These are phyloP conservation scores for Oedothorax gibbosus DNA, from an alignment of 1,140 invertebrate genomes.

Conservation along the genomic window DNA sequence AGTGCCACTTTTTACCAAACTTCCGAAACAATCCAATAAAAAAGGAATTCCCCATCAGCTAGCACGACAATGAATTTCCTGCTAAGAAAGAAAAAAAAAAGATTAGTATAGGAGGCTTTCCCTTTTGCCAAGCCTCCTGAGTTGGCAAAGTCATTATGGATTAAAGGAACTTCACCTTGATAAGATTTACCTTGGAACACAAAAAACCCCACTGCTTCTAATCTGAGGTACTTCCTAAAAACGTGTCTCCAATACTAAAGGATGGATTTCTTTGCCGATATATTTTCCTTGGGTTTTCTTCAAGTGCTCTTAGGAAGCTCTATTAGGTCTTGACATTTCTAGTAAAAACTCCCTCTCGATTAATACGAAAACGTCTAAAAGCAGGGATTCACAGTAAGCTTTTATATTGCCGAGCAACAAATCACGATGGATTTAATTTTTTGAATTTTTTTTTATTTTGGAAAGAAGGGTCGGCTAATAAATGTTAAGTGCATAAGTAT, in stretches of 20 bases:
- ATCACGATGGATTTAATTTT: too few species aligned
- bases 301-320: too few species aligned
- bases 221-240: slow-evolving; percentile 55
- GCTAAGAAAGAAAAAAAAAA: slow-evolving; percentile 21
- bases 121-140: slow-evolving; percentile 10
- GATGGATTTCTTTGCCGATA: slow-evolving; percentile 30
- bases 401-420: too few species aligned
- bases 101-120: slow-evolving; percentile 43
- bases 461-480: too few species aligned
- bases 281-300: background rate
- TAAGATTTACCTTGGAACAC: slow-evolving; percentile 52
- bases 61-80: slow-evolving; percentile 54
- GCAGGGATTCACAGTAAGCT: too few species aligned
- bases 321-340: too few species aligned
- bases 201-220: slow-evolving; percentile 42
- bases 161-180: slow-evolving; percentile 52
- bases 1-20: background rate
- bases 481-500: too few species aligned
- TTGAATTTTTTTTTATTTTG: too few species aligned
- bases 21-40: background rate
- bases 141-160: slow-evolving; percentile 51
- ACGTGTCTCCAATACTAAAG: slow-evolving; percentile 51
- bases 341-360: too few species aligned
- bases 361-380: too few species aligned
- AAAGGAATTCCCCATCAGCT: slow-evolving; percentile 41